A percentile compares a stretch with the other conserved stretches of the same genome.
These are phyloP conservation scores for Metopolophium dirhodum DNA, from an alignment of 1,140 invertebrate species.

Conservation along the genomic window DNA sequence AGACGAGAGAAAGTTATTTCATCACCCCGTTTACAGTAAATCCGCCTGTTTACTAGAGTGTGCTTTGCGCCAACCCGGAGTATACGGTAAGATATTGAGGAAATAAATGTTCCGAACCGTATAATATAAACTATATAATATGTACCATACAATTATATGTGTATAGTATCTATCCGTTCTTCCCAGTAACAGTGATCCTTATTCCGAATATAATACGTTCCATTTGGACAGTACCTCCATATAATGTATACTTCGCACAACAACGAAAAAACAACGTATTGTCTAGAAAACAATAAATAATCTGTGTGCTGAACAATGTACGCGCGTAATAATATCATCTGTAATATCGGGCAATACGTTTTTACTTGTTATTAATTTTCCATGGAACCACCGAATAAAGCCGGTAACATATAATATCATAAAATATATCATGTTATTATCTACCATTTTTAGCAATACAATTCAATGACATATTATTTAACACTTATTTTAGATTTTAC, in stretches of 20 bases:
- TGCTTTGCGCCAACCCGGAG: not conserved
- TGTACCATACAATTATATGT: not conserved
- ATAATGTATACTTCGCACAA: not conserved
- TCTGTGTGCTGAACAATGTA: not conserved
- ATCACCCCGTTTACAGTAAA: conserved; percentile 24
- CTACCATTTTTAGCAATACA: not conserved
- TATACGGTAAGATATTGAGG: conserved; percentile 30
- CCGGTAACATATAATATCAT: not conserved
- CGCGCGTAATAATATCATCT: not conserved
- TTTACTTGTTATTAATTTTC: not conserved
- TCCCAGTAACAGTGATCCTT: not conserved
- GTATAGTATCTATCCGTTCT: not conserved
- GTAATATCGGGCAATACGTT: not conserved
- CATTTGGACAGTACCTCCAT: not conserved
- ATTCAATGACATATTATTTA: not conserved
- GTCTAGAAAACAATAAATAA: not conserved
- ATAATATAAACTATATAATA: conserved; percentile 10
- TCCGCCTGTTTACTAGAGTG: conserved; percentile 39
- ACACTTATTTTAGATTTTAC: not conserved
- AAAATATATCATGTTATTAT: not conserved
- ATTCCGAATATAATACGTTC: not conserved
- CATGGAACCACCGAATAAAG: not conserved
- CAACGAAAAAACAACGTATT: not conserved
- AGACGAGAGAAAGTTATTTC: not conserved
- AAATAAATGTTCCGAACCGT: not conserved